Percentiles rank a stretch among this genome's conserved stretches.
phyloP scores from a whole-genome alignment of 2,113 vertebrate genomes.

The Odontesthes bonariensis region DNA sequence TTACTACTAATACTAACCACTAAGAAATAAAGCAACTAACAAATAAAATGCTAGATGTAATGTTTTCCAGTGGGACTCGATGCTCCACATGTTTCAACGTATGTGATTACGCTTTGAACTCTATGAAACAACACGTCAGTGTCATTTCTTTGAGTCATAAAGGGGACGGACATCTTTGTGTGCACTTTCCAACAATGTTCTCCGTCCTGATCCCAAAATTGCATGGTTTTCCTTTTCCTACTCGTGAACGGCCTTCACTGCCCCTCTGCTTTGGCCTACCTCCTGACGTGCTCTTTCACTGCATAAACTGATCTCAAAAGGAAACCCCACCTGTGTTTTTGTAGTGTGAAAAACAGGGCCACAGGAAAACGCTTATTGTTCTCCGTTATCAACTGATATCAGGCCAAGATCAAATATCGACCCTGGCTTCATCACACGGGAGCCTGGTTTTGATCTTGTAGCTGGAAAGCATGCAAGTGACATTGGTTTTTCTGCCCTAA shows the following conservation, averaged over 20 bases:
- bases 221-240: slow-evolving; percentile 9
- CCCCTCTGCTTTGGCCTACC: slow-evolving; percentile 4
- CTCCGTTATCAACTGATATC: slow-evolving; percentile 4
- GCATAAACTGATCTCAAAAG: slow-evolving; percentile 10
- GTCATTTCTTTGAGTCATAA: neutral
- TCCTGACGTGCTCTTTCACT: slow-evolving; percentile 29
- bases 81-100: slow-evolving; percentile 8
- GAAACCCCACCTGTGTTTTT: slow-evolving; percentile 23
- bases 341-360: neutral
- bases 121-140: neutral
- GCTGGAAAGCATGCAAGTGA: neutral
- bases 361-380: slow-evolving; percentile 20
- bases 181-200: slow-evolving; percentile 7
- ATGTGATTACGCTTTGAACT: neutral
- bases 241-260: slow-evolving; percentile 19
- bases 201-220: slow-evolving; percentile 2
- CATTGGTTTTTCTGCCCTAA: neutral
- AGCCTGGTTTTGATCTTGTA: neutral
- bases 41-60: neutral
- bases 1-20: slow-evolving; percentile 36
- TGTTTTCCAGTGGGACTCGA: neutral
- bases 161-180: slow-evolving; percentile 7
- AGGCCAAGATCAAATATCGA: neutral
- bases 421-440: neutral
- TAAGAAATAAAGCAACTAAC: slow-evolving; percentile 39